Evolutionary conservation across 53 echinoderm and acorn worm species (phyloP).

Genomic region (Paracentrotus lividus): DNA sequence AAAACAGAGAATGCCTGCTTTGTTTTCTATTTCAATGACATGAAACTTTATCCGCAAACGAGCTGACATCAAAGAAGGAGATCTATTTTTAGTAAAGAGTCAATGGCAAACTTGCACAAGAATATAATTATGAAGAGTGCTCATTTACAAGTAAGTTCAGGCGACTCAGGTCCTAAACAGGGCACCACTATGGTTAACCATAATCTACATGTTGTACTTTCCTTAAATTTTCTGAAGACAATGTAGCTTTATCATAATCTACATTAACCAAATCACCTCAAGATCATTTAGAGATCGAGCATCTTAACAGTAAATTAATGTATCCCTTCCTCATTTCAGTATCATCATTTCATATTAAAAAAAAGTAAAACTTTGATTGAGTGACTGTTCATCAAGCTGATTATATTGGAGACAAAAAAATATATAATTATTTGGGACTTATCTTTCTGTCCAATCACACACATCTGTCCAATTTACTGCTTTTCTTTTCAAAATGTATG

Average conservation of each 20-base stretch:
- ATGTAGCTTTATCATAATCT: no score
- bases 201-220: no score
- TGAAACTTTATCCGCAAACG: neutral
- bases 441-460: slow-evolving; percentile 24
- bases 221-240: no score
- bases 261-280: no score
- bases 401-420: neutral
- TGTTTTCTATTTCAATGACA: neutral
- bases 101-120: neutral
- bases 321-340: no score
- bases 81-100: neutral
- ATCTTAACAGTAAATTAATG: no score
- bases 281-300: no score
- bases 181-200: no score
- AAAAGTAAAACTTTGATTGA: no score
- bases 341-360: no score
- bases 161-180: no score
- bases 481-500: neutral
- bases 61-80: slow-evolving; percentile 10
- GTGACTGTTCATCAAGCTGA: neutral
- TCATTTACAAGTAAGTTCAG: no score
- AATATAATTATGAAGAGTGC: neutral
- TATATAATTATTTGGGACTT: neutral
- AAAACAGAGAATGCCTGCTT: slow-evolving; percentile 7
- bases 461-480: slow-evolving; percentile 2